phyloP scores from a whole-genome alignment of 2,888 invertebrate genomes.

The Hypomecis punctinalis region DNA sequence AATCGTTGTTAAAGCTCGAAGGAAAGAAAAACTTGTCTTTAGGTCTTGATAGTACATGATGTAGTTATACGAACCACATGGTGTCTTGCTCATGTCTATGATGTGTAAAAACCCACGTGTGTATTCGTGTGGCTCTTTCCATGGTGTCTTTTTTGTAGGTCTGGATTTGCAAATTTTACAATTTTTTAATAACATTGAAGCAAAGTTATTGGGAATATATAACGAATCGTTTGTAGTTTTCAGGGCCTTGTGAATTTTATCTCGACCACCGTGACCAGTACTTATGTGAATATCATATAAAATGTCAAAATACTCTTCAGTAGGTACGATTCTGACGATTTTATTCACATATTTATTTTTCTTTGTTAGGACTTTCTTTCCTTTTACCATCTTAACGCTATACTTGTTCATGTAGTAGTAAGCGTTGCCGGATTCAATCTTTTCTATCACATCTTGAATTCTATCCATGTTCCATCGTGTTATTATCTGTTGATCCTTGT shows the following conservation, averaged over 20 bases:
- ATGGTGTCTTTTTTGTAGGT: neutral
- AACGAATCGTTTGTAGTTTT: conserved; percentile 13
- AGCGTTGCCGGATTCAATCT: conserved; percentile 3
- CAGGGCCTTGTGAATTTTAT: conserved; percentile 25
- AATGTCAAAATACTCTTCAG: conserved; percentile 39
- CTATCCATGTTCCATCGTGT: conserved; percentile 5
- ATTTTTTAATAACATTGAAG: conserved; percentile 3
- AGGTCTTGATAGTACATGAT: conserved; percentile 18
- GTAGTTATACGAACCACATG: conserved; percentile 1
- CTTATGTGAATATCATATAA: conserved; percentile 23
- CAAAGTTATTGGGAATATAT: conserved; percentile 27
- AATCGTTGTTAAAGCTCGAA: conserved; percentile 2
- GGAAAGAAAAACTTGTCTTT: neutral
- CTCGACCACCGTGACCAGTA: conserved; percentile 38
- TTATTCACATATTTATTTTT: conserved; percentile 1
- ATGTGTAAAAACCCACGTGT: conserved; percentile 5
- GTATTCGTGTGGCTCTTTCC: neutral
- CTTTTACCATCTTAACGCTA: conserved; percentile 3
- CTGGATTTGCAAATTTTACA: conserved; percentile 7
- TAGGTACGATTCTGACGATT: conserved; percentile 27
- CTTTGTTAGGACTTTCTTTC: conserved; percentile 8
- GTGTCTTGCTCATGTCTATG: conserved; percentile 11
- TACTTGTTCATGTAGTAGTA: conserved; percentile 12
- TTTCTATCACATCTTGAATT: conserved; percentile 2
- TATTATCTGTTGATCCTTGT: conserved; percentile 1